These are phyloP conservation scores for Conchocele bisecta DNA, from an alignment of 2,888 invertebrate genomes.

Conservation along the genomic window DNA sequence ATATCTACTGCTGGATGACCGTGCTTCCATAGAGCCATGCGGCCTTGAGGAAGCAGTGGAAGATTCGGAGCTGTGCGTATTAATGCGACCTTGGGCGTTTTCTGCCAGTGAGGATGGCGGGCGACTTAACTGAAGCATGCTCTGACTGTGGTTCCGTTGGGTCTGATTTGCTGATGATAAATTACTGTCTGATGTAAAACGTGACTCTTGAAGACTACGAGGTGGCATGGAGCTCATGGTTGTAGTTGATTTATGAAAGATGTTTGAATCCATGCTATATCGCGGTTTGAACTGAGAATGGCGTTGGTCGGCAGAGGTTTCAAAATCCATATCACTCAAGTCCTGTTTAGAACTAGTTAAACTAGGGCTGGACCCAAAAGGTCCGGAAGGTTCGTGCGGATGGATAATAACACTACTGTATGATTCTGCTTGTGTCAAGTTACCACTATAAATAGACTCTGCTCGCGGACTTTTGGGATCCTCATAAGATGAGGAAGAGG, in stretches of 20 bases:
- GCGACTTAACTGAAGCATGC: constrained; percentile 56
- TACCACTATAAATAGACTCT: constrained; percentile 60
- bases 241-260: constrained; percentile 51
- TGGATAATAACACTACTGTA: constrained; percentile 77
- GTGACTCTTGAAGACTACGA: constrained; percentile 50
- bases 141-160: constrained; percentile 49
- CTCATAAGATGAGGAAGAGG: constrained; percentile 67
- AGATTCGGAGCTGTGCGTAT: constrained; percentile 44
- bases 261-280: constrained; percentile 67
- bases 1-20: constrained; percentile 65
- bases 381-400: constrained; percentile 66
- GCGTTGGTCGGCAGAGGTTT: constrained; percentile 16
- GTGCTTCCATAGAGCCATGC: constrained; percentile 66
- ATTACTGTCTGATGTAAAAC: constrained; percentile 59
- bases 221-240: constrained; percentile 44
- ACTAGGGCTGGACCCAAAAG: constrained; percentile 69
- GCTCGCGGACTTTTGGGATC: constrained; percentile 60
- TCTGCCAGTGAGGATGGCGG: constrained; percentile 47
- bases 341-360: constrained; percentile 57
- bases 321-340: constrained; percentile 50
- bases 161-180: constrained; percentile 31
- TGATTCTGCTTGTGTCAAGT: constrained; percentile 73
- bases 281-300: constrained; percentile 41
- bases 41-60: constrained; percentile 64
- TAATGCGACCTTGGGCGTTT: constrained; percentile 29